Base-by-base conservation (phyloP, 2,888 invertebrate genomes). In the Cephalotes varians region DNA sequence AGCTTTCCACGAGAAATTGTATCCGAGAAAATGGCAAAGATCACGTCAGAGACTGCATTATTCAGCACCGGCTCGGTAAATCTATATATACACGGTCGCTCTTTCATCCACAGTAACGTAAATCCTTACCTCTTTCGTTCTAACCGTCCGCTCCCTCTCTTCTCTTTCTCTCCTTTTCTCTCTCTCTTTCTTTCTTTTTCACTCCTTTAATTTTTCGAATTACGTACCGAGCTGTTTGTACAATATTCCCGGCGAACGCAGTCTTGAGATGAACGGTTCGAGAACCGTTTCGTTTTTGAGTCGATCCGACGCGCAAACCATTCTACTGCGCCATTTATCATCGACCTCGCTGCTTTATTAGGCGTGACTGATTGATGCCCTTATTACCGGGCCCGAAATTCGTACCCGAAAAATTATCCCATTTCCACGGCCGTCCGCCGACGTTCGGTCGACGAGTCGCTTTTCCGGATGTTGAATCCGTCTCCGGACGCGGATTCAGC, bases 51-150 rank as follows among this genome's bases (percentile, higher is more conserved):
- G 67, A 67, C 71, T 85, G 81, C 84, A 87, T 89, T 89, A 87
- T 87, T 89, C 82, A 80, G 62, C 81, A 84, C 62, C 67, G 86
- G 84, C 84, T 62, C 84, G 83, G 84, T 83, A 84, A 73, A 76
- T 54, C 60, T 60, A 60, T 65, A 79, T 79, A 79, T 56, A 79
- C 71, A 77, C 49, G 64, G 49, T 49, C 49, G 18, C 49, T 34
- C 77, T 64, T 77, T 80, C 60, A 73, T 62, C 58, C 31, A 64
- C 65, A 31, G 60, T 72, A 56, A 71, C 44, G 51, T 71, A 47
- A 54, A 73, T 74, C 49, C 54, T 51, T 54, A 67, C 62, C n/a
- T 58, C 54, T 47, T 58, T 77, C 64, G 47, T 49, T 47, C 28
- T 31, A 47, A n/a, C 21, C 56, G 51, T 34, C 54, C 6, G 18